Evolutionary conservation across 2,113 vertebrate species (phyloP).

Genomic region (Natator depressus): DNA sequence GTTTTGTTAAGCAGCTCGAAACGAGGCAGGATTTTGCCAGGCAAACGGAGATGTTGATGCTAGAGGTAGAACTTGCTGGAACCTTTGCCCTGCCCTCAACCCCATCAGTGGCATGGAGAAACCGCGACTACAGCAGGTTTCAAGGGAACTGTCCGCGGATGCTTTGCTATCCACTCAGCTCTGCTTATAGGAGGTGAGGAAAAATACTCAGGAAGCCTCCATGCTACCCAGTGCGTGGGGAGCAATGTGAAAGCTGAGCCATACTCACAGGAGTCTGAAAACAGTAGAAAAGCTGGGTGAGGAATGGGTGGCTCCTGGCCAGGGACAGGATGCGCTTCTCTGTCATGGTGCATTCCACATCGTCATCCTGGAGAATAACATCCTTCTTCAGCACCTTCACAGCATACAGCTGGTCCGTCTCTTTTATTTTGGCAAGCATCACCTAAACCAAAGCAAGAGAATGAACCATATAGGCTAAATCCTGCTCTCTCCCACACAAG

Average conservation of each 20-base stretch:
- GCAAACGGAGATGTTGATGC: not conserved
- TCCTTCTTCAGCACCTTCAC: constrained; percentile 98
- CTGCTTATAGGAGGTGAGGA: not conserved
- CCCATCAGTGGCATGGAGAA: not conserved
- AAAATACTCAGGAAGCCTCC: not conserved
- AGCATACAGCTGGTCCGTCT: constrained; percentile 87
- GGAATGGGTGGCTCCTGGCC: constrained; percentile 93
- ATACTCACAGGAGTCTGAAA: constrained; percentile 92
- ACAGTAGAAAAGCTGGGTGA: constrained; percentile 97
- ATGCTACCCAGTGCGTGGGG: not conserved
- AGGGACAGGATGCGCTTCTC: constrained; percentile 95
- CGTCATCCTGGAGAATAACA: constrained; percentile 96
- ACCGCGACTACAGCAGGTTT: not conserved
- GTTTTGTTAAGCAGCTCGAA: not conserved
- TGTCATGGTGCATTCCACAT: constrained; percentile 97
- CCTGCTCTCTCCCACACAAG: not conserved
- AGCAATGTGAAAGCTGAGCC: not conserved
- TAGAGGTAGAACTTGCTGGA: not conserved
- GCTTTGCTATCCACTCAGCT: not conserved
- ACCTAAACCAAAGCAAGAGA: constrained; percentile 79
- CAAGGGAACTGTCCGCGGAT: not conserved
- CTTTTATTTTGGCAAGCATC: constrained; percentile 92
- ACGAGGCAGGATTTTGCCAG: not conserved
- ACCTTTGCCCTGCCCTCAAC: not conserved
- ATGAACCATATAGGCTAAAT: not conserved